Evolutionary conservation across 2,888 invertebrate genomes (phyloP).

Genomic region (Autographa gamma): DNA sequence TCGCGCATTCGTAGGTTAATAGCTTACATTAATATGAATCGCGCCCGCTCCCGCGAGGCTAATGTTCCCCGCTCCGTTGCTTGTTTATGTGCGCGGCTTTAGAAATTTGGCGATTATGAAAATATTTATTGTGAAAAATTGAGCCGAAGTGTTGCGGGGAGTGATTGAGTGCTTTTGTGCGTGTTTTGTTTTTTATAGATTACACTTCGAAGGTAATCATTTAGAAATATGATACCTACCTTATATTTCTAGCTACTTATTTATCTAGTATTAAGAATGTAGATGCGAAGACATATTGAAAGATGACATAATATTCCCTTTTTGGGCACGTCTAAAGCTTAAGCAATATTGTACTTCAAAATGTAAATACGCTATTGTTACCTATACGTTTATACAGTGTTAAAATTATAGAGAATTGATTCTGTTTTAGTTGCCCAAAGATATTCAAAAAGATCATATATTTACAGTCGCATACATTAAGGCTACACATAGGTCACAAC

Average conservation of each 20-base stretch:
- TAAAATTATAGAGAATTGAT: too few species aligned
- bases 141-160: slow-evolving; percentile 12
- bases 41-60: slow-evolving; percentile 61
- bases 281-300: too few species aligned
- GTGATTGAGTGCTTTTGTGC: slow-evolving; percentile 14
- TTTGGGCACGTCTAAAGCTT: too few species aligned
- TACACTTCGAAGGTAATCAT: background rate
- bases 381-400: too few species aligned
- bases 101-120: slow-evolving; percentile 46
- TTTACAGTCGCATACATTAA: too few species aligned
- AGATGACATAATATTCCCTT: too few species aligned
- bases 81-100: slow-evolving; percentile 56
- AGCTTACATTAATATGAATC: slow-evolving; percentile 79
- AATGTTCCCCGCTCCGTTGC: slow-evolving; percentile 55
- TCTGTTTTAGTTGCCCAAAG: too few species aligned
- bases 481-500: background rate
- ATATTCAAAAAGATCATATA: too few species aligned
- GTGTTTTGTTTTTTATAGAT: background rate
- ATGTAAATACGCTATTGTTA: too few species aligned
- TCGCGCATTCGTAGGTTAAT: slow-evolving; percentile 75
- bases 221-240: background rate
- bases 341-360: too few species aligned
- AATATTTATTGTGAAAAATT: slow-evolving; percentile 42
- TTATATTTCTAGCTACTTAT: background rate
- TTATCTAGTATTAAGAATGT: too few species aligned